Conservation (phyloP, 2,113 vertebrate genomes). For the Pogona vitticeps region DNA sequence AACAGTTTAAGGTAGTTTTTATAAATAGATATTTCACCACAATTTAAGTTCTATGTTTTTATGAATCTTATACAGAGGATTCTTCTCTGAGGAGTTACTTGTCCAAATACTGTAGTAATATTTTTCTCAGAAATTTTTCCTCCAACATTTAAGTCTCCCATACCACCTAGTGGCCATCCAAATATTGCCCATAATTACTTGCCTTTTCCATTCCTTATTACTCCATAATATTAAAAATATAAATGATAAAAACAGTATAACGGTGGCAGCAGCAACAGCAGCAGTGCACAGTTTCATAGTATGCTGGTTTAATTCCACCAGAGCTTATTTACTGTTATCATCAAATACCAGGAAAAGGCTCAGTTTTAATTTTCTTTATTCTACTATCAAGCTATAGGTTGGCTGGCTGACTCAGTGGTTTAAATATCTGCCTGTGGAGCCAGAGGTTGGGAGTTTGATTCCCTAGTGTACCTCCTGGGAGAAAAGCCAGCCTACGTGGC, state of each 20-base stretch:
- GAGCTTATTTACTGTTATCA: background rate
- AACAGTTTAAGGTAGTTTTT: conserved; percentile 8
- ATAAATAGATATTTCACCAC: conserved; percentile 17
- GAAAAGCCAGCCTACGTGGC: too few relatives aligned
- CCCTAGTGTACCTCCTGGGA: too few relatives aligned
- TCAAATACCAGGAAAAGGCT: background rate
- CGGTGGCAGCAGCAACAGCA: too few relatives aligned
- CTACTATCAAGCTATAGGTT: background rate
- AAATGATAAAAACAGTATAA: background rate
- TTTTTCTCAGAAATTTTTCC: rapidly evolving
- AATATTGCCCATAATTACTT: background rate
- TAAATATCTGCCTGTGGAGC: too few relatives aligned
- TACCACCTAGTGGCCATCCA: conserved; percentile 68
- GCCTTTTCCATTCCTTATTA: background rate
- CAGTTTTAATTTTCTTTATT: background rate
- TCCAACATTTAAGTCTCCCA: conserved; percentile 14
- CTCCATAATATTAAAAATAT: rapidly evolving
- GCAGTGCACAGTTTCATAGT: background rate
- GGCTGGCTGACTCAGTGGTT: too few relatives aligned
- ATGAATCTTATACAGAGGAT: conserved; percentile 6
- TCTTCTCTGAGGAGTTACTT: rapidly evolving
- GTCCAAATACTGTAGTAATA: rapidly evolving
- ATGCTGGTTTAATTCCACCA: background rate
- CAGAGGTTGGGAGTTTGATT: too few relatives aligned
- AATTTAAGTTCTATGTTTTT: conserved; percentile 44